phyloP scores from a whole-genome alignment of 2,113 vertebrate genomes.

The Osmerus mordax region DNA sequence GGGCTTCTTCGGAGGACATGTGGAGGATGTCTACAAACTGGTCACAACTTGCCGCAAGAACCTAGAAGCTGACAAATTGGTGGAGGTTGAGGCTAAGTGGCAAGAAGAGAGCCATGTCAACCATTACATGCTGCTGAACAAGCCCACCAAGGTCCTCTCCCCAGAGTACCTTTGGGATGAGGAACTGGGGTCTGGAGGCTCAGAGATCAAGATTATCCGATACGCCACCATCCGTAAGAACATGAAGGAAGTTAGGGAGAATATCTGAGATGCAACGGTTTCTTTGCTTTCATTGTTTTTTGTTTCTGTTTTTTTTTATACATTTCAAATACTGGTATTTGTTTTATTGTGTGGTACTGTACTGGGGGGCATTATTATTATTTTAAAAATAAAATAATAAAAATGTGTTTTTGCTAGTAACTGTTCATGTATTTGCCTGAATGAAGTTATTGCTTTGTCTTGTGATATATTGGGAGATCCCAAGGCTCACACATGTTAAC shows the following conservation, averaged over 20 bases:
- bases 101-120: conserved; percentile 78
- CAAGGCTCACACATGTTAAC: no score
- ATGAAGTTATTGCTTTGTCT: no score
- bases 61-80: conserved; percentile 69
- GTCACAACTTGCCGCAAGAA: conserved; percentile 53
- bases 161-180: conserved; percentile 74
- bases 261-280: no score
- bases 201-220: conserved; percentile 58
- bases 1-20: conserved; percentile 28
- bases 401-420: no score
- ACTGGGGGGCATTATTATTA: no score
- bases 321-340: no score
- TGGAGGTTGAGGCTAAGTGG: conserved; percentile 64
- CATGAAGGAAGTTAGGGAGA: conserved; percentile 19
- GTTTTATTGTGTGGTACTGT: no score
- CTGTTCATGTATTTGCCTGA: no score
- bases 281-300: no score
- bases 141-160: conserved; percentile 73
- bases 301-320: no score
- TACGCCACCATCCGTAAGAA: conserved; percentile 54
- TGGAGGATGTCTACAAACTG: conserved; percentile 21
- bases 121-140: conserved; percentile 63
- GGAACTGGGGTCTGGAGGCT: conserved; percentile 46
- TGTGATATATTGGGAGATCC: no score
- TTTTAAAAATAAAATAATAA: no score